Evolutionary conservation across 2,797 vertebrate species (phyloP).

Genomic region (Mormyrops boulengeri): DNA sequence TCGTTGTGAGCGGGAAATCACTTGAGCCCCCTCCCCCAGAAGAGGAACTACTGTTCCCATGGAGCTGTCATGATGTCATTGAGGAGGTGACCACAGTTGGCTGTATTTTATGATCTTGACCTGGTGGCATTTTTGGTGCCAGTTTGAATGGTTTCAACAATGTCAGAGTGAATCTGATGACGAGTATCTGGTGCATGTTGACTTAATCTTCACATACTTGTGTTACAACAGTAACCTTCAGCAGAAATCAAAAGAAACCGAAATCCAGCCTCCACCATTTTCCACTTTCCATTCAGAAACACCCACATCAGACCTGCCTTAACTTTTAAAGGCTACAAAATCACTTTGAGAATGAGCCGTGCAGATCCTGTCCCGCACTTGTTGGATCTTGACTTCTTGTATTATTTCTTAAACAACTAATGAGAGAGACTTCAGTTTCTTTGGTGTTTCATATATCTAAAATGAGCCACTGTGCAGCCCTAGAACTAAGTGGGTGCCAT

Average conservation of each 20-base stretch:
- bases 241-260: not conserved
- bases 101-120: not conserved
- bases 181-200: not conserved
- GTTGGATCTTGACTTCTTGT: not conserved
- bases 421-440: not conserved
- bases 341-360: not conserved
- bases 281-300: not conserved
- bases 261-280: not conserved
- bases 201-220: not conserved
- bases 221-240: not conserved
- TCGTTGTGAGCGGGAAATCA: not conserved
- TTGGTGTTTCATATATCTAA: not conserved
- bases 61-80: not conserved
- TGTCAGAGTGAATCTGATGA: not conserved
- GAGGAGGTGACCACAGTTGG: not conserved
- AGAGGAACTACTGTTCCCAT: not conserved
- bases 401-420: not conserved
- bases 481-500: not conserved
- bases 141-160: not conserved
- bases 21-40: not conserved
- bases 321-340: not conserved
- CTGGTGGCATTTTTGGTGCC: not conserved
- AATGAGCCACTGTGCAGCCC: not conserved
- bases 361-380: not conserved
- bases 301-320: not conserved